phyloP scores from a whole-genome alignment of 2,888 invertebrate genomes.

The Gastrophysa polygoni region DNA sequence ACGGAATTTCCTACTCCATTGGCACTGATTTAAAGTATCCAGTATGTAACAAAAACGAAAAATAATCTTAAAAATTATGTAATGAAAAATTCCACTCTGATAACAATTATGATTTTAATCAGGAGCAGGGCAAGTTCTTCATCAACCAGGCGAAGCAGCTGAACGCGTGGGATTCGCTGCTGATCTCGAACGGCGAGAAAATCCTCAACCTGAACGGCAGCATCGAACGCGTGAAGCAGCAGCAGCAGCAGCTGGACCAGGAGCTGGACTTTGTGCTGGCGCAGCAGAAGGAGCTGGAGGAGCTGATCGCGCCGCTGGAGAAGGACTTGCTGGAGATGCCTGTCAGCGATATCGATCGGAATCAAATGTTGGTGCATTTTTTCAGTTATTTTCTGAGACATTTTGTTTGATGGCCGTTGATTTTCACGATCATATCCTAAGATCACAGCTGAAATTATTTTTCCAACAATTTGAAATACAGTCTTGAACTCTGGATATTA shows the following conservation, averaged over 20 bases:
- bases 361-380: conserved; percentile 70
- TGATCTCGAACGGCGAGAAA: conserved; percentile 92
- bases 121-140: conserved; percentile 91
- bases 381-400: not conserved
- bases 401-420: not conserved
- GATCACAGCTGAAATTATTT: too few species aligned
- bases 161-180: conserved; percentile 92
- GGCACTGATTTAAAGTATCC: too few species aligned
- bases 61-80: too few species aligned
- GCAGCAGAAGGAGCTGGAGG: conserved; percentile 92
- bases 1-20: too few species aligned
- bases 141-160: conserved; percentile 94
- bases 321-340: conserved; percentile 73
- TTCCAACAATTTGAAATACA: too few species aligned
- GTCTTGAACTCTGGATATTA: too few species aligned
- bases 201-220: conserved; percentile 85
- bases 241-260: conserved; percentile 88
- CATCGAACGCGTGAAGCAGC: conserved; percentile 85
- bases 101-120: conserved; percentile 91
- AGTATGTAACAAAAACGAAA: too few species aligned
- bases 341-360: conserved; percentile 84
- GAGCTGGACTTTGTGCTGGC: conserved; percentile 92
- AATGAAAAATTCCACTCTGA: too few species aligned
- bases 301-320: conserved; percentile 84
- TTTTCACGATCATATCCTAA: too few species aligned